Evolutionary conservation across 1,140 invertebrate species (phyloP), one percentile per base, ranked within the genome.

Genomic region (Cydia fagiglandana): DNA sequence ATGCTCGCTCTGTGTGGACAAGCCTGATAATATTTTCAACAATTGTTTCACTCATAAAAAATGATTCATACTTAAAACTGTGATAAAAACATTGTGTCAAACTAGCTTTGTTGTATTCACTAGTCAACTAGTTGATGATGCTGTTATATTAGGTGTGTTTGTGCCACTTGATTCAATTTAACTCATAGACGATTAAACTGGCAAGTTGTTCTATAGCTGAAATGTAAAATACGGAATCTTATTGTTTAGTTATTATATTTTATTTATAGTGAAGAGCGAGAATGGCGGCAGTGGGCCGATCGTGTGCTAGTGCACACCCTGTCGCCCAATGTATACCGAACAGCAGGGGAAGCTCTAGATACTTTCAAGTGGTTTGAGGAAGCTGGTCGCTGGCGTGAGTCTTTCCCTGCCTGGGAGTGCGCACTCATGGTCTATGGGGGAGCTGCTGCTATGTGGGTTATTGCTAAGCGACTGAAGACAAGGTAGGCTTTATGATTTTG

Each of bases 251-350:
- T 53, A 68, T n/a, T 77, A 73, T 74, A 68, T 70, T 56, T 61
- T 81, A 45, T 79, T 94, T 93, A 70, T 82, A 98, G 98, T 50
- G 95, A 97, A 79, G 99, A 99, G 93, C 94, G 97, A 73, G 96
- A 98, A 87, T 99, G 98, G 98, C 94, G 99, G 77, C 95, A 96
- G 86, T 99, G 99, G 99, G 96, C 96, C 0, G 99, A 99, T 91
- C 94, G 96, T 70, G 95, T 96, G 68, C 94, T 99, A 10, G 98
- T 99, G 1, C 98, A 99, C 88, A 95, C 96, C 0, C 93, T 99
- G 61, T 99, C 99, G 4, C 99, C 99, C 12, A 99, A 99, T 93
- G 98, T 99, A 73, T 99, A 99, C 86, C 95, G 98, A 76, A 98
- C 97, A 0, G 89, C 94, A 4, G 88, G 91, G 4, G 99, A 99